Base-by-base conservation (phyloP, 2,888 invertebrate genomes). In the Eupithecia subfuscata region DNA sequence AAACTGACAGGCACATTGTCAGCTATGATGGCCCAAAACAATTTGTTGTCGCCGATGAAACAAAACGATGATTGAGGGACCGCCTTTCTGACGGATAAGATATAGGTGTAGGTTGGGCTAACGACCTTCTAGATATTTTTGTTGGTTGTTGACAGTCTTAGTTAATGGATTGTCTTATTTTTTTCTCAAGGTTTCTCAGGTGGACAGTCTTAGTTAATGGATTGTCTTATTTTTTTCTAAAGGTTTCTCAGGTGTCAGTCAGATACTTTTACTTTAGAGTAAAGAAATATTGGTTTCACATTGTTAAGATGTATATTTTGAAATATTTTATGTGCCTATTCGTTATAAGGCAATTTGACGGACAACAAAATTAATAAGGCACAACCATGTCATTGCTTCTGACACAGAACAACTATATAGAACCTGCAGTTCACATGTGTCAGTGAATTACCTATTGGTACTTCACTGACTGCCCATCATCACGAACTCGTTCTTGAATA, bases 1-100 rank as follows among this genome's bases (percentile, higher is more conserved):
- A 83, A 77, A 80, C 78, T 78, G 78, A 81, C 77, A 74, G 78
- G 77, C 81, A 76, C 75, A 78, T 78, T 78, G 79, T 79, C 81
- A 78, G 79, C 80, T 78, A 76, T 76, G 79, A 77, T 76, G 69
- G 75, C 75, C 79, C 71, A 79, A 78, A 82, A 82, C 81, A 81
- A 82, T 82, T 80, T 82, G 80, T 80, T 81, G 69, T 70, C 70
- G 71, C 64, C 74, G 74, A 74, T 71, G 74, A 75, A 75, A 74
- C 69, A 71, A 74, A 74, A 75, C 52, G 75, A 78, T 78, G 78
- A 78, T 75, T 70, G 78, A 78, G 69, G 48, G 73, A 68, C 34
- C 56, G 67, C 60, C 71, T 74, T 75, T 73, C 70, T 75, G 78
- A 75, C 75, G 70, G 71, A 72, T 75, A 74, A 75, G 75, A 70